Evolutionary conservation across 1,140 invertebrate genomes (phyloP).

Genomic region (Metopolophium dirhodum): DNA sequence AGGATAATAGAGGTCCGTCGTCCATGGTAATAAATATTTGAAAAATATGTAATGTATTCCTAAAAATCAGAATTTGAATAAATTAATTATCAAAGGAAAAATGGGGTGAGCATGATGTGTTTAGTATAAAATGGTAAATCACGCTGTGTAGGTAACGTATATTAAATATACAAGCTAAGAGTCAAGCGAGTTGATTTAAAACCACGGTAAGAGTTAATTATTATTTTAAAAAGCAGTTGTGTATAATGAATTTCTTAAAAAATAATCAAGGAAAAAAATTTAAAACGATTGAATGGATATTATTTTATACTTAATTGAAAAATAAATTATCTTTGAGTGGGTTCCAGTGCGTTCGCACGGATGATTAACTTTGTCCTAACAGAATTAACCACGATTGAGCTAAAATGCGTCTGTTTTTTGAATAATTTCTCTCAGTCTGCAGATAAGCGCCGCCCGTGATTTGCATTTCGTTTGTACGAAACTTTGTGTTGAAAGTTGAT

Average conservation of each 20-base stretch:
- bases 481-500: neutral
- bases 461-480: conserved; percentile 6
- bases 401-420: neutral
- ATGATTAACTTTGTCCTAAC: neutral
- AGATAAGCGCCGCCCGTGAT: neutral
- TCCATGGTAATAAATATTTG: no score
- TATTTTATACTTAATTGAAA: neutral
- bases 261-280: neutral
- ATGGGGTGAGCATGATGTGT: neutral
- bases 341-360: neutral
- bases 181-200: neutral
- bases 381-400: neutral
- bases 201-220: neutral
- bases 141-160: neutral
- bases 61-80: no score
- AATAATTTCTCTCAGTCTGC: neutral
- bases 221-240: neutral
- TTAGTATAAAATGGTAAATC: neutral
- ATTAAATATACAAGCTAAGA: neutral
- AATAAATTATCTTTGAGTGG: conserved; percentile 16
- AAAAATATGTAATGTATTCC: no score
- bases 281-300: neutral
- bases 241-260: neutral
- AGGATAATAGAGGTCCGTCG: no score
- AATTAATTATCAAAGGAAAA: neutral